phyloP scores from a whole-genome alignment of 2,113 vertebrate species.

The Lycocorax pyrrhopterus region DNA sequence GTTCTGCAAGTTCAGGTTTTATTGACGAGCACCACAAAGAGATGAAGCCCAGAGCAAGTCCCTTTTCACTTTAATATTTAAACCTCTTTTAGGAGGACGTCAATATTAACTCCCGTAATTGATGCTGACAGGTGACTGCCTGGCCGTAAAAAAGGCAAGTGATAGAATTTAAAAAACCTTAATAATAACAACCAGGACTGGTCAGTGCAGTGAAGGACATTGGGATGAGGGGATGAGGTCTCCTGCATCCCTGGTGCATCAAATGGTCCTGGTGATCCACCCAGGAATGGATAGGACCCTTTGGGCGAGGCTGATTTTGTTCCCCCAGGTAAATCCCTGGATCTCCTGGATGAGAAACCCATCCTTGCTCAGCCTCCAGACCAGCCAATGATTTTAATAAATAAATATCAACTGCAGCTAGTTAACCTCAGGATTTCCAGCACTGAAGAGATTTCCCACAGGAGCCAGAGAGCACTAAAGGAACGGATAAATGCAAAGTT shows the following conservation, averaged over 20 bases:
- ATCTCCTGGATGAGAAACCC: neutral
- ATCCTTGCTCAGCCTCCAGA: neutral
- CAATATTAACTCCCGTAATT: neutral
- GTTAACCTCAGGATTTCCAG: constrained; percentile 30
- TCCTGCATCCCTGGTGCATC: neutral
- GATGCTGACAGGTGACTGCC: constrained; percentile 35
- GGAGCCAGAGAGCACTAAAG: neutral
- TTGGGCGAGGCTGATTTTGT: rapidly evolving
- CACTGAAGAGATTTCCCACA: constrained; percentile 1
- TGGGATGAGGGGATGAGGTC: neutral
- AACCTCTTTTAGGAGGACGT: constrained; percentile 33
- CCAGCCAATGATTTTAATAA: neutral
- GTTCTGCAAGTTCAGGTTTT: neutral
- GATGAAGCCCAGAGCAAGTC: neutral
- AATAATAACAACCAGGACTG: neutral
- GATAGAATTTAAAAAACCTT: neutral
- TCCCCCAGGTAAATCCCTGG: neutral
- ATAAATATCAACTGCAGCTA: neutral
- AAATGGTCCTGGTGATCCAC: neutral
- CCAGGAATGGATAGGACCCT: neutral
- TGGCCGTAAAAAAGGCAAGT: neutral
- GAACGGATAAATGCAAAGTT: neutral
- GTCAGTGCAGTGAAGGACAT: neutral
- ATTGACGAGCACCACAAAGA: neutral
- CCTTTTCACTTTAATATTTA: constrained; percentile 45